Conservation (phyloP, 2,888 invertebrate genomes). For the Parnassius orleans region DNA sequence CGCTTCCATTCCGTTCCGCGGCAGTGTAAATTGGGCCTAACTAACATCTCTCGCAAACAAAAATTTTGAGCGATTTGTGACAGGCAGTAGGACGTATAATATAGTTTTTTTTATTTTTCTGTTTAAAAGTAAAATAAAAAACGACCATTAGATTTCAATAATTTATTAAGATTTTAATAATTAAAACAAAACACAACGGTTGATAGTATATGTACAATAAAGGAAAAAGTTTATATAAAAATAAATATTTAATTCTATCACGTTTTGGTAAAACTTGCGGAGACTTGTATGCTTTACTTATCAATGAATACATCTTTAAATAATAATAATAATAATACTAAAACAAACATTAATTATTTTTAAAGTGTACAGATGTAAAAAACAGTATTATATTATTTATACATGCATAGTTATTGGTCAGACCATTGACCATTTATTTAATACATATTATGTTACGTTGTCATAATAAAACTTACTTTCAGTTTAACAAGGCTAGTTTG, state of each 20-base stretch:
- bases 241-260: slow-evolving; percentile 44
- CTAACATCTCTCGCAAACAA: neutral
- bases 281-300: slow-evolving; percentile 2
- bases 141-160: slow-evolving; percentile 28
- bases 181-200: slow-evolving; percentile 50
- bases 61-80: neutral
- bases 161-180: slow-evolving; percentile 52
- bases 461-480: too few relatives aligned
- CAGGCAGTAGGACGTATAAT: neutral
- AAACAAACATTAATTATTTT: slow-evolving; percentile 3
- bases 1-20: too few relatives aligned
- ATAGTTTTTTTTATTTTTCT: too few relatives aligned
- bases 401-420: too few relatives aligned
- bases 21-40: too few relatives aligned
- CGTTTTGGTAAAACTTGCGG: slow-evolving; percentile 29
- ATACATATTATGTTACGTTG: too few relatives aligned
- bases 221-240: slow-evolving; percentile 36
- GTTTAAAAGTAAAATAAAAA: slow-evolving; percentile 24
- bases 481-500: too few relatives aligned
- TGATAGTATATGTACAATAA: slow-evolving; percentile 40
- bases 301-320: slow-evolving; percentile 4
- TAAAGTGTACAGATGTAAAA: slow-evolving; percentile 12
- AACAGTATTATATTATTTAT: neutral
- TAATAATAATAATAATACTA: neutral
- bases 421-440: too few relatives aligned